A percentile compares a stretch with the other conserved stretches of the same genome.
Evolutionary conservation across 2,888 invertebrate species (phyloP).

Genomic region (Endomychus coccineus): DNA sequence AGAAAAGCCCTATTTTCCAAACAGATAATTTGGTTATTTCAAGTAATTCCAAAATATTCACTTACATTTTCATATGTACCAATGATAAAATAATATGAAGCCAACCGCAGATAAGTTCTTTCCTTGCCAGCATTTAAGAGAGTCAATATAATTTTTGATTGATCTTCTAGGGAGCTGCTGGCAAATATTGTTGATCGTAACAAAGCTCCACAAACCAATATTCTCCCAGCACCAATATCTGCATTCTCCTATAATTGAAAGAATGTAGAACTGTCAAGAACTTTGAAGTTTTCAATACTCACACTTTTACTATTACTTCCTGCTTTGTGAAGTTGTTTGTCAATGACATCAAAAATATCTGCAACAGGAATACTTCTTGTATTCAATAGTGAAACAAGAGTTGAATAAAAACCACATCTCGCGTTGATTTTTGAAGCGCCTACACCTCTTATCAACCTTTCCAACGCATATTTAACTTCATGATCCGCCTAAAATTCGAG

Average conservation of each 20-base stretch:
- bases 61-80: too few species aligned
- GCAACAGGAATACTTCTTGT: slow-evolving; percentile 46
- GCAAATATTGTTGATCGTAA: slow-evolving; percentile 56
- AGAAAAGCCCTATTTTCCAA: too few species aligned
- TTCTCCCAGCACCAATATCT: slow-evolving; percentile 63
- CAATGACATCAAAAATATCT: slow-evolving; percentile 52
- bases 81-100: slow-evolving; percentile 54
- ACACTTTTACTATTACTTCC: slow-evolving; percentile 60
- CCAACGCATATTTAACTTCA: slow-evolving; percentile 60
- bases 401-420: slow-evolving; percentile 62
- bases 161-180: slow-evolving; percentile 46
- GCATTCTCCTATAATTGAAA: slow-evolving; percentile 57
- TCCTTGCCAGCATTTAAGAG: slow-evolving; percentile 51
- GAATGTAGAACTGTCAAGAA: slow-evolving; percentile 13
- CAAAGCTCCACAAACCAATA: slow-evolving; percentile 62
- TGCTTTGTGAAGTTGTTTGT: slow-evolving; percentile 56
- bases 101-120: slow-evolving; percentile 54
- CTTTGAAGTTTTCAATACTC: slow-evolving; percentile 36
- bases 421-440: slow-evolving; percentile 59
- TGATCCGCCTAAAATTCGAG: slow-evolving; percentile 34
- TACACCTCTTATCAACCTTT: slow-evolving; percentile 62
- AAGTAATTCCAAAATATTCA: too few species aligned
- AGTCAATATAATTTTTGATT: slow-evolving; percentile 43
- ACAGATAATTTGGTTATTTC: too few species aligned
- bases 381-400: slow-evolving; percentile 56